Evolutionary conservation across 2,888 invertebrate species (phyloP).

Genomic region (Acrocyrtus sp.): DNA sequence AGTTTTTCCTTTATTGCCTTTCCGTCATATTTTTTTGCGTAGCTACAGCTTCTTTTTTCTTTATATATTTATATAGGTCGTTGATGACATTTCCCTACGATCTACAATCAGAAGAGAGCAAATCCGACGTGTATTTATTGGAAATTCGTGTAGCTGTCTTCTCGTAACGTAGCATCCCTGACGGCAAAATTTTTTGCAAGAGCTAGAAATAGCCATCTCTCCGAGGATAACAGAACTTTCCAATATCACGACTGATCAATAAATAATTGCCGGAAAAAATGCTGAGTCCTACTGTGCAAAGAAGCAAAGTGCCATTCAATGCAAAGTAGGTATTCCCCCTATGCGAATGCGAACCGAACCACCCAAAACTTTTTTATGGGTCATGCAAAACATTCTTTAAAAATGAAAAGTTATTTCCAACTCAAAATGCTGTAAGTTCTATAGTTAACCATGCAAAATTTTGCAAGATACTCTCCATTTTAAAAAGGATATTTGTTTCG

Average conservation of each 20-base stretch:
- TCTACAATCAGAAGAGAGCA: neutral
- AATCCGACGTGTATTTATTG: neutral
- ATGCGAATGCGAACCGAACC: too few relatives aligned
- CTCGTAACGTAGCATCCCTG: conserved; percentile 27
- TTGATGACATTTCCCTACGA: neutral
- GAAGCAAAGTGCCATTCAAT: too few relatives aligned
- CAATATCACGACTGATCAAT: conserved; percentile 47
- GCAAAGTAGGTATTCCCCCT: too few relatives aligned
- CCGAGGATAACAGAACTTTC: conserved; percentile 43
- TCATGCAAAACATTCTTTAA: too few relatives aligned
- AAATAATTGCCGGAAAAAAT: conserved; percentile 40
- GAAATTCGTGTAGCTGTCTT: conserved; percentile 1
- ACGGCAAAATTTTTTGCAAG: conserved; percentile 18
- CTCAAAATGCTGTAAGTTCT: too few relatives aligned
- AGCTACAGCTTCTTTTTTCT: neutral
- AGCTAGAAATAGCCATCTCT: conserved; percentile 24
- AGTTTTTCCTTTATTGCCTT: neutral
- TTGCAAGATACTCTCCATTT: too few relatives aligned
- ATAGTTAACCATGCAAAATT: too few relatives aligned
- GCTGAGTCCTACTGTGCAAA: too few relatives aligned
- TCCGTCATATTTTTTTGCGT: neutral
- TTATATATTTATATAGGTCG: neutral
- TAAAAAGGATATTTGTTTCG: too few relatives aligned
- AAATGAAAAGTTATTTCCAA: too few relatives aligned
- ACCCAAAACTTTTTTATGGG: too few relatives aligned